phyloP scores from a whole-genome alignment of 1,140 invertebrate genomes.

The Halotydeus destructor region DNA sequence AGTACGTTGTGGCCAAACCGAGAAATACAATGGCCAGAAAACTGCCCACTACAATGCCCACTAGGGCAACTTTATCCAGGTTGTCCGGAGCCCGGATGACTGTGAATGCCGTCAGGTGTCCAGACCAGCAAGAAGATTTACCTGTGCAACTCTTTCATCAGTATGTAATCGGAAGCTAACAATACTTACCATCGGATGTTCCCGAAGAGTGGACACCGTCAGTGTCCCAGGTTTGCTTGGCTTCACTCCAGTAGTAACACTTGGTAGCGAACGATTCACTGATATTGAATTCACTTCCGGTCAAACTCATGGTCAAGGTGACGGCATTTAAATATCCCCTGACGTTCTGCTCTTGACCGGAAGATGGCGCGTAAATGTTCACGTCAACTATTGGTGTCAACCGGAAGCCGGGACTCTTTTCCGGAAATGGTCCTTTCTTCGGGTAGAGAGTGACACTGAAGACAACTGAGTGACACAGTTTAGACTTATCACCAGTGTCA shows the following conservation, averaged over 20 bases:
- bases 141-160: no score
- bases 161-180: no score
- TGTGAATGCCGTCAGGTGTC: slow-evolving; percentile 14
- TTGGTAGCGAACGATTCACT: slow-evolving; percentile 6
- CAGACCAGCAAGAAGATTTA: slow-evolving; percentile 15
- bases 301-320: slow-evolving; percentile 10
- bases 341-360: slow-evolving; percentile 10
- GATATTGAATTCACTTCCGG: slow-evolving; percentile 10
- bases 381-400: slow-evolving; percentile 15
- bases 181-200: slow-evolving; percentile 5
- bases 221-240: slow-evolving; percentile 7
- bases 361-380: slow-evolving; percentile 12
- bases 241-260: slow-evolving; percentile 15
- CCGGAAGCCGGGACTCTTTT: background rate
- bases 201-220: slow-evolving; percentile 14
- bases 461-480: slow-evolving; percentile 14
- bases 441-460: slow-evolving; percentile 15
- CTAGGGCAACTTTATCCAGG: slow-evolving; percentile 11
- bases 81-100: slow-evolving; percentile 11
- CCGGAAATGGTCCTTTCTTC: slow-evolving; percentile 10
- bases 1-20: no score
- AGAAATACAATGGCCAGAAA: no score
- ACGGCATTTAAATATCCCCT: slow-evolving; percentile 12
- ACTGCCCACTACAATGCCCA: slow-evolving; percentile 16
- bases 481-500: background rate